Evolutionary conservation across 2,797 vertebrate species (phyloP), one percentile per base, ranked within the genome.

Genomic region (Pelobates cultripes): DNA sequence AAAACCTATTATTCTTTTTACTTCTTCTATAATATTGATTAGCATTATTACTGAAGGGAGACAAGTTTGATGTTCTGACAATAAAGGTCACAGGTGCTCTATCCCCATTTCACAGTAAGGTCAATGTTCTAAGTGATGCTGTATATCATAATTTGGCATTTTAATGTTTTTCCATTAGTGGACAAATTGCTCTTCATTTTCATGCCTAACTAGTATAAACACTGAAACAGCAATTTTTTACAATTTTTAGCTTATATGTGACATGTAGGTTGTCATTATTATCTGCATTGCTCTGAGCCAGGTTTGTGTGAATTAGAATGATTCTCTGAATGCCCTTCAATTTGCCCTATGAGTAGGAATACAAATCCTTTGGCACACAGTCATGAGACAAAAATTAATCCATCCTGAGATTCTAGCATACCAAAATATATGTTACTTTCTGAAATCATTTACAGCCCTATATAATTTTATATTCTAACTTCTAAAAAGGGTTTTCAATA

Each of bases 101-200:
- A 71, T 80, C 73, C 82, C 77, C 41, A 78, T 84, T 84, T 84
- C 51, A 66, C 68, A 76, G 77, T 79, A 84, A 84, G 73, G 82
- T 84, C 73, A 78, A 80, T 84, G 13, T 66, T 76, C 73, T 80
- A 75, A 76, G 67, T 47, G 61, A 75, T 79, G 77, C 60, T 80
- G 76, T 84, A 84, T 76, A 80, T 84, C 82, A 84, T 76, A 79
- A 84, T 84, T 72, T 84, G 73, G 67, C 82, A 84, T 84, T 84
- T 84, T 84, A 84, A 80, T 79, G 77, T 79, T 79, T 84, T 84
- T 80, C 82, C 76, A 80, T 84, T 79, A 84, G 82, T 76, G 77
- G 73, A 76, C 73, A 84, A 84, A 84, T 79, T 79, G 77, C 77
- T 71, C 66, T 68, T 60, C 77, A 79, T 80, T 84, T 84, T 68